Evolutionary conservation across 1,140 invertebrate species (phyloP), one percentile per base, ranked within the genome.

Genomic region (Polypedilum vanderplanki): DNA sequence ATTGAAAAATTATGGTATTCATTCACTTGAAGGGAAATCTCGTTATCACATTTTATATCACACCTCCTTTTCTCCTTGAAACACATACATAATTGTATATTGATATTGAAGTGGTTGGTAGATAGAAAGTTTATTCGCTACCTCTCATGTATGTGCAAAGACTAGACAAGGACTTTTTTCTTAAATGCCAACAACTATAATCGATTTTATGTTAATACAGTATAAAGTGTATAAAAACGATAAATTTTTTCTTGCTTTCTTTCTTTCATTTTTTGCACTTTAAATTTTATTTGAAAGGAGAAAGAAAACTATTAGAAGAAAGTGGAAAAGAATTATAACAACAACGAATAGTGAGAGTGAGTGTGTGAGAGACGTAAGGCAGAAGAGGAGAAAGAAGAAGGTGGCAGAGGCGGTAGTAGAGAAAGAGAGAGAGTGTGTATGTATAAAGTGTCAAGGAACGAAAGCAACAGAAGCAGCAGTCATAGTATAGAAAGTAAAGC

Each of bases 101-200:
- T 33, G 5, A 33, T 33, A 33, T 33, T 33, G 24, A 33, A 33
- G 24, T 33, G 24, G 24, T 33, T 33, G 24, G 2, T 33, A 33
- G 24, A 33, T 33, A 33, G 24, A 5, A 33, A 33, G 24, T 33
- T 33, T 33, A 33, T 33, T 33, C 24, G 24, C 24, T 33, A 33
- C 2, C 24, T 33, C 24, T 33, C 24, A 33, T 33, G 24, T 33
- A 33, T 33, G 24, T 33, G 24, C 24, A 57, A n/a, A 57, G 46
- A 57, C 46, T 15, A 57, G 46, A 57, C 46, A 57, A 57, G 46
- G 46, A 57, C 46, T 57, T 57, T 57, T n/a, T 33, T 33, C 24
- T 33, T 33, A 33, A 33, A 33, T 33, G 24, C 24, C 24, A 33
- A 33, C 24, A 33, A 57, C n/a, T 57, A 57, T 57, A 57, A 57